phyloP scores from a whole-genome alignment of 2,888 invertebrate genomes.

The Oligia latruncula region DNA sequence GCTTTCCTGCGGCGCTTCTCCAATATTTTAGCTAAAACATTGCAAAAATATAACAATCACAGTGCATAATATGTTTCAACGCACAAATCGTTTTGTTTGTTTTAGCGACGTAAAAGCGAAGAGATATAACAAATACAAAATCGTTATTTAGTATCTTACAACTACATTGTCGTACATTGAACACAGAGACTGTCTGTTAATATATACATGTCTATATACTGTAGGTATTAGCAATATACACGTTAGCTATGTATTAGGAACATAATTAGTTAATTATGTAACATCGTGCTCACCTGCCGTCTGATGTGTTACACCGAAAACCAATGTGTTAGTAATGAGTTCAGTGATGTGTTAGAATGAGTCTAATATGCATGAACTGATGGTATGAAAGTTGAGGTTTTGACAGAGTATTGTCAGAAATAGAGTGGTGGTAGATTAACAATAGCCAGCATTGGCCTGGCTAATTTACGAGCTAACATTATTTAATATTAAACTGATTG shows the following conservation, averaged over 20 bases:
- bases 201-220: constrained; percentile 66
- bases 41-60: constrained; percentile 35
- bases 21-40: constrained; percentile 50
- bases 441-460: neutral
- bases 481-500: neutral
- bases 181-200: constrained; percentile 62
- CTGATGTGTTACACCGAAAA: constrained; percentile 56
- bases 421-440: neutral
- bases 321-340: constrained; percentile 63
- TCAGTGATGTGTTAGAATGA: constrained; percentile 57
- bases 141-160: constrained; percentile 51
- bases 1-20: constrained; percentile 15
- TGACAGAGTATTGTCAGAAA: constrained; percentile 44
- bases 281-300: constrained; percentile 57
- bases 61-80: constrained; percentile 34
- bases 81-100: constrained; percentile 20
- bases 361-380: constrained; percentile 54
- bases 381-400: constrained; percentile 47
- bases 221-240: constrained; percentile 83
- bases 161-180: constrained; percentile 40
- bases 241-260: constrained; percentile 75
- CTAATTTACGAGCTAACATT: neutral
- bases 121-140: constrained; percentile 36
- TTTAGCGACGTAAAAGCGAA: constrained; percentile 48
- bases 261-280: constrained; percentile 45